Base-by-base conservation (phyloP, 2,797 vertebrate genomes). In the Pangasius krempfi region DNA sequence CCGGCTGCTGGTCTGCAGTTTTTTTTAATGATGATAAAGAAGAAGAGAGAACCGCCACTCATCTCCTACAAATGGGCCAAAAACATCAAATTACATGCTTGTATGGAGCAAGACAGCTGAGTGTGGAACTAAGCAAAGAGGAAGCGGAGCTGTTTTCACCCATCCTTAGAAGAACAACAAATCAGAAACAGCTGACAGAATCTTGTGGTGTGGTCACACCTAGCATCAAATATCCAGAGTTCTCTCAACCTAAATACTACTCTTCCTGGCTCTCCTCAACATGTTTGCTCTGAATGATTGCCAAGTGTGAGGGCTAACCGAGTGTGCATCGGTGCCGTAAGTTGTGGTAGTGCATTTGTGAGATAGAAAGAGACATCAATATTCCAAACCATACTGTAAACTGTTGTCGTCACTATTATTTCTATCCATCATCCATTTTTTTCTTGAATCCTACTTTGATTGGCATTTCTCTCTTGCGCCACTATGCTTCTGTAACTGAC, bases 161-260 rank as follows among this genome's bases (percentile, higher is more conserved):
- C 58, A 37, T 72, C 56, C 76, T 82, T 70, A 76, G 68, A 90
- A 88, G 87, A 85, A 88, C 82, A 54, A 85, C 76, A 90, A 90
- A 92, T 91, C 89, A 91, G 88, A 90, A 88, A 33, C 91, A 92
- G 90, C 83, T 92, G 90, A 92, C 88, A 84, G 89, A 90, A 90
- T 80, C 78, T 62, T 9, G 82, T 72, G 25, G 81, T 37, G 68
- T 83, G 81, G 90, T 90, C 90, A 90, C 90, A 90, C 89, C 90
- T 79, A 90, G 90, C 88, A 88, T 89, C 84, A 90, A 85, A 88
- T 90, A 88, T 91, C 90, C 89, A 85, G 75, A 85, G 64, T 44
- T 58, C 66, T 87, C 85, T 86, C 85, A 70, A 85, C 56, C 91
- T 83, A 86, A 89, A 80, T 68, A 47, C 76, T 37, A 50, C 66